Evolutionary conservation across 1,140 invertebrate species (phyloP).

Genomic region (Calosoma granatense): DNA sequence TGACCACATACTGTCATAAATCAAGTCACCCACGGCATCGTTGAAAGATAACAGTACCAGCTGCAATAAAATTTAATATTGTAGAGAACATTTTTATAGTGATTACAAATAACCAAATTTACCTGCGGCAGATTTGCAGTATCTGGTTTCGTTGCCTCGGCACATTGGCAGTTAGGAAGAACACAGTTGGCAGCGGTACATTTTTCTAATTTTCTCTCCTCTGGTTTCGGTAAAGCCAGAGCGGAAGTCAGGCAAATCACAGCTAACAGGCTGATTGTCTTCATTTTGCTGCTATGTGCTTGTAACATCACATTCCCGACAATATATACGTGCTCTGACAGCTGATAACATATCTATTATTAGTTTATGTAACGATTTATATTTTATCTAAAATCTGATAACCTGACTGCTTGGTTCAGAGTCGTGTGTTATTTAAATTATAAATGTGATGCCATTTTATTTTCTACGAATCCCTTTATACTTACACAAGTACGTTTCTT

Average conservation of each 20-base stretch:
- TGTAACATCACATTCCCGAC: no score
- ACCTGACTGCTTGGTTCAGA: no score
- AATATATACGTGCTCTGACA: no score
- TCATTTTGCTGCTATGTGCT: background rate
- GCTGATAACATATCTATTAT: no score
- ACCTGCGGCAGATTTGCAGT: conserved; percentile 35
- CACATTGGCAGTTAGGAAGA: conserved; percentile 38
- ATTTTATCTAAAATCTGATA: no score
- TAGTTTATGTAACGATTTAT: no score
- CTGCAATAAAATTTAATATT: conserved; percentile 30
- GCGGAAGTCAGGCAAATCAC: background rate
- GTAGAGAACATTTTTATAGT: conserved; percentile 9
- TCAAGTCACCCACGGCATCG: conserved; percentile 53
- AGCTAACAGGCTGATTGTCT: background rate
- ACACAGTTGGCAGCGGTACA: conserved; percentile 24
- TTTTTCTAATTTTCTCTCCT: background rate
- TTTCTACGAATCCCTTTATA: no score
- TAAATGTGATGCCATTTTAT: no score
- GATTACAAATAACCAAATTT: conserved; percentile 3
- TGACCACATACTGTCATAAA: conserved; percentile 48
- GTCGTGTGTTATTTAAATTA: no score
- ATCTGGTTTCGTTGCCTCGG: conserved; percentile 30
- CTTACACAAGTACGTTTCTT: no score
- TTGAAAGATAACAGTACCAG: conserved; percentile 58
- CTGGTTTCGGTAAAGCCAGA: background rate